Conservation (phyloP, 35 echinoderm and acorn worm species). For the Strongylocentrotus purpuratus region DNA sequence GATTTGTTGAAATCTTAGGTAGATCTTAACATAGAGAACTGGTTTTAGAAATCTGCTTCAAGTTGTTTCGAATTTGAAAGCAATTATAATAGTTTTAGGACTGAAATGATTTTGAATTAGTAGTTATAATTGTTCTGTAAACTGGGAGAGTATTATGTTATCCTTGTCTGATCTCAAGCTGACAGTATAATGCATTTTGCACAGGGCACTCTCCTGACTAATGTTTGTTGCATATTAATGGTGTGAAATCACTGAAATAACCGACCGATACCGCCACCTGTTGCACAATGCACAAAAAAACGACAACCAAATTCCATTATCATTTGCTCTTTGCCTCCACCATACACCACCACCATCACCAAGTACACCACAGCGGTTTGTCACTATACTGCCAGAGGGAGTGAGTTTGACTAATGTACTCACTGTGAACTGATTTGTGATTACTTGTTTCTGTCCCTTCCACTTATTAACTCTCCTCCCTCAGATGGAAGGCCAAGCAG, state of each 20-base stretch:
- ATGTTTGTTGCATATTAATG: slow-evolving; percentile 19
- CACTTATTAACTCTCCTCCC: slow-evolving; percentile 61
- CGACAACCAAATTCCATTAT: not conserved
- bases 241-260: slow-evolving; percentile 10
- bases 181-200: not conserved
- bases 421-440: slow-evolving; percentile 25
- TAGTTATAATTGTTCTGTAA: not conserved
- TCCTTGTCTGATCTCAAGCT: not conserved
- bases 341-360: slow-evolving; percentile 30
- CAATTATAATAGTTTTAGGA: not conserved
- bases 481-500: slow-evolving; percentile 77
- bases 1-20: not conserved
- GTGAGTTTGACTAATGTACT: slow-evolving; percentile 33
- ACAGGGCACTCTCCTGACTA: not conserved
- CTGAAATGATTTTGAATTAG: not conserved
- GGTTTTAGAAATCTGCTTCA: not conserved
- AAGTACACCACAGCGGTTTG: not conserved
- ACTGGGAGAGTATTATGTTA: not conserved
- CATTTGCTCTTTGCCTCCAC: slow-evolving; percentile 15
- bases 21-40: not conserved
- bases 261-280: not conserved
- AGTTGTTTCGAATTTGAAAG: not conserved
- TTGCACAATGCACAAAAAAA: not conserved
- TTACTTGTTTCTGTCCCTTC: slow-evolving; percentile 53
- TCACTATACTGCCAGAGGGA: slow-evolving; percentile 31